A percentile compares a stretch with the other conserved stretches of the same genome.
Conservation (phyloP, 2,113 vertebrate genomes). For the Marcusenius ussheri region DNA sequence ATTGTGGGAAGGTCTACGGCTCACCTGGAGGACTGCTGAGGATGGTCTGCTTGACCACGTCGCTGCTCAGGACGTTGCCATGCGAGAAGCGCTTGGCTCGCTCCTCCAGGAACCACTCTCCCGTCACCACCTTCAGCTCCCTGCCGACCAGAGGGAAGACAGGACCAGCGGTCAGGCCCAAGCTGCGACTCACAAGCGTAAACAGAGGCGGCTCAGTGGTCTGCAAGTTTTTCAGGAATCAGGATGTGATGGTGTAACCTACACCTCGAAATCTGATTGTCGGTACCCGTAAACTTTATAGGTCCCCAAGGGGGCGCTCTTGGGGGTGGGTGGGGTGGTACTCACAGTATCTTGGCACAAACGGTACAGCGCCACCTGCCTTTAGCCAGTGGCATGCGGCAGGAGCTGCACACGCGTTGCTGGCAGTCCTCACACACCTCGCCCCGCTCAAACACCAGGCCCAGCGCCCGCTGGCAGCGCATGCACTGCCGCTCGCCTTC, state of each 20-base stretch:
- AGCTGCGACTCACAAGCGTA: background rate
- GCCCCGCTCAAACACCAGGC: constrained; percentile 82
- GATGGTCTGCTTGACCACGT: constrained; percentile 82
- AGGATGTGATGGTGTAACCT: background rate
- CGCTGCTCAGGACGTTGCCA: constrained; percentile 61
- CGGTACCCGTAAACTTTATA: background rate
- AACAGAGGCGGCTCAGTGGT: background rate
- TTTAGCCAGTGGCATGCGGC: constrained; percentile 49
- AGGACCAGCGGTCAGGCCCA: background rate
- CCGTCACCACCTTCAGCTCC: constrained; percentile 81
- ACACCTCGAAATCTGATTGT: background rate
- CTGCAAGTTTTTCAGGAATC: background rate
- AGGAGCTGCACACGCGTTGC: constrained; percentile 72
- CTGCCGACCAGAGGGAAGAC: constrained; percentile 43
- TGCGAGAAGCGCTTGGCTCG: constrained; percentile 82
- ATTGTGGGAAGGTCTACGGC: background rate
- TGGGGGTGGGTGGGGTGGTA: constrained; percentile 28
- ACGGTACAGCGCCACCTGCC: constrained; percentile 75
- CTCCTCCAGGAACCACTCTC: constrained; percentile 96
- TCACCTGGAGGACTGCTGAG: constrained; percentile 70
- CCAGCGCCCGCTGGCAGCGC: constrained; percentile 76
- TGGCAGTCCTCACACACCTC: constrained; percentile 70
- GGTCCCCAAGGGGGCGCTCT: background rate
- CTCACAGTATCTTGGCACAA: constrained; percentile 87
- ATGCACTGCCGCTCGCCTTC: constrained; percentile 67